Evolutionary conservation across 2,113 vertebrate species (phyloP), one percentile per base, ranked within the genome.

Genomic region (Chunga burmeisteri): DNA sequence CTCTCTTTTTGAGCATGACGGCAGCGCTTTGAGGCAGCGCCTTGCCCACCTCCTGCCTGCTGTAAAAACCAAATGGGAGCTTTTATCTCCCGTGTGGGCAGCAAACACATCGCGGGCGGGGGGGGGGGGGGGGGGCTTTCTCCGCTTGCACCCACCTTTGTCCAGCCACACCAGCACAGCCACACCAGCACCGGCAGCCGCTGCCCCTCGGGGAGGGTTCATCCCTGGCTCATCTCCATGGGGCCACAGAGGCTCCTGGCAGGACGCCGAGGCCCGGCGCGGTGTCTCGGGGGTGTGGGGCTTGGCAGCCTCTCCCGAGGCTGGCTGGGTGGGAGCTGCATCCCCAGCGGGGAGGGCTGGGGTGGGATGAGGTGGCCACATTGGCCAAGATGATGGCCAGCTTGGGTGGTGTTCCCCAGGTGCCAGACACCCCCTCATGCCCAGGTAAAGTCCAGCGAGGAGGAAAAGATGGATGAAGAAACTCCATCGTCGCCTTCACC

Each of bases 61-160:
- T 53, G 32, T 20, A 19, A 53, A 66, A 61, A 22, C 36, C 3
- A 1, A 50, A 27, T 1, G 0, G 26, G 65, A 44, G 46, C 10
- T 36, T 77, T 62, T 61, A 18, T 61, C n/a, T 47, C 44, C n/a
- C 0, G 0, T 29, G 30, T 6, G 9, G 27, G 42, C 62, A 88
- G 56, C 44, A 25, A 26, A 44, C 25, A 8, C 2, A 1, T 12
- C 0, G 0, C 13, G 8, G 9, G 36, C 0, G 16, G 7, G 9
- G 36, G 0, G 16, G 8, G 9, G 36, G 0, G 16, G 7, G 9
- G 36, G 42, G 25, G 8, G 13, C 34, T 61, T 30, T 22, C 34
- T 59, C 61, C 1, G 5, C 81, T 18, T 12, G 11, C 6, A 20
- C 68, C 32, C 1, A 0, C 9, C 29, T 81, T 58, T 58, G 19